These are phyloP conservation scores for Anagyrus pseudococci DNA, from an alignment of 2,888 invertebrate genomes.

Conservation along the genomic window DNA sequence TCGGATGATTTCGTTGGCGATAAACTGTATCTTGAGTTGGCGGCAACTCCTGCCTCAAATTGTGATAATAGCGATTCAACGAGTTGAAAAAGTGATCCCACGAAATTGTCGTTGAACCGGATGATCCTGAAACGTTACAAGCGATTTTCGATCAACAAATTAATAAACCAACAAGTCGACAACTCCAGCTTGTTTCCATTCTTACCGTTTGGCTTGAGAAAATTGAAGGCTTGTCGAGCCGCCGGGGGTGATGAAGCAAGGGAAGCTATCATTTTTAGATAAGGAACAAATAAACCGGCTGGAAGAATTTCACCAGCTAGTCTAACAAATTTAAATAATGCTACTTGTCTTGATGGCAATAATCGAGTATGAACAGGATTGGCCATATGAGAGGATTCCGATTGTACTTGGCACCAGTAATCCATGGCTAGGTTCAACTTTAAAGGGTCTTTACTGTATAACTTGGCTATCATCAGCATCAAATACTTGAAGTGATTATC, in stretches of 20 bases:
- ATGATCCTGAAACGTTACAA: constrained; percentile 47
- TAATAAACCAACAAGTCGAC: background rate
- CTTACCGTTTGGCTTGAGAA: constrained; percentile 74
- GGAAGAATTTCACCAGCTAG: constrained; percentile 87
- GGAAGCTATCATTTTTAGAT: constrained; percentile 85
- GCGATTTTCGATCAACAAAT: constrained; percentile 3
- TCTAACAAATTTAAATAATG: constrained; percentile 89
- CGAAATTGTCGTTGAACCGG: constrained; percentile 68
- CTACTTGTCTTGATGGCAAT: constrained; percentile 73
- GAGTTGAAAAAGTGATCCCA: constrained; percentile 89
- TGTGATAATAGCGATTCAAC: constrained; percentile 75
- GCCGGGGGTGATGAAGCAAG: constrained; percentile 79
- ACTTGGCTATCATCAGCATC: constrained; percentile 76
- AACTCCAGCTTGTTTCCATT: too few species aligned
- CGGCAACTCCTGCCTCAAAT: constrained; percentile 73
- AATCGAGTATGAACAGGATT: constrained; percentile 53
- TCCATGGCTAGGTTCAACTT: constrained; percentile 75
- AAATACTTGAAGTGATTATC: constrained; percentile 85
- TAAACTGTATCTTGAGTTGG: constrained; percentile 73
- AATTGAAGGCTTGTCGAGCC: constrained; percentile 79
- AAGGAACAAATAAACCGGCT: constrained; percentile 83
- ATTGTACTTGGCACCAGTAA: constrained; percentile 79
- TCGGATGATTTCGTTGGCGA: constrained; percentile 64
- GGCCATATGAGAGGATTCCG: constrained; percentile 59
- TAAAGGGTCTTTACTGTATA: constrained; percentile 79